These are phyloP conservation scores for Mizuhopecten yessoensis DNA, from an alignment of 1,140 invertebrate genomes.

Conservation along the genomic window DNA sequence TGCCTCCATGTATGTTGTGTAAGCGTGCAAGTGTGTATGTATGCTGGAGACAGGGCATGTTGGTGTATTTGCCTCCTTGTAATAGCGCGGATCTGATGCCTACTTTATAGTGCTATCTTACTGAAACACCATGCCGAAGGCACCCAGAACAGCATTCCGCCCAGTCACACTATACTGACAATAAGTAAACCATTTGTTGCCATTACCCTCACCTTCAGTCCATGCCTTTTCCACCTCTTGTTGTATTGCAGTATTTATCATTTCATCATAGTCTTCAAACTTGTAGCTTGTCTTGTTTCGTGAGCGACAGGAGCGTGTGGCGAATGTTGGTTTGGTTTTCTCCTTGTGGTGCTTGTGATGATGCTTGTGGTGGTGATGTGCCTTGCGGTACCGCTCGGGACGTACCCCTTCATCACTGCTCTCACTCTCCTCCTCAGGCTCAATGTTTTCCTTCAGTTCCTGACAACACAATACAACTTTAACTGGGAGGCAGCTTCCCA, in stretches of 20 bases:
- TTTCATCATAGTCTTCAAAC: slow-evolving; percentile 96
- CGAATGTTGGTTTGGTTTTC: slow-evolving; percentile 44
- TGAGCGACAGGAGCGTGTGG: slow-evolving; percentile 77
- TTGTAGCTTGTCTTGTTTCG: slow-evolving; percentile 88
- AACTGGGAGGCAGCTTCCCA: background rate
- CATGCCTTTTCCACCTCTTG: slow-evolving; percentile 81
- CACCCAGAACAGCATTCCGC: too few relatives aligned
- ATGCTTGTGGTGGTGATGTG: slow-evolving; percentile 82
- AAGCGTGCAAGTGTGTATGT: too few relatives aligned
- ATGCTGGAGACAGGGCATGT: too few relatives aligned
- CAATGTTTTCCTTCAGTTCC: slow-evolving; percentile 62
- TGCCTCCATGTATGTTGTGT: too few relatives aligned
- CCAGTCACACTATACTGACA: too few relatives aligned
- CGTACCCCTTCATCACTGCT: slow-evolving; percentile 46
- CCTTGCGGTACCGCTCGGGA: slow-evolving; percentile 80
- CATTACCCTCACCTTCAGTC: slow-evolving; percentile 64
- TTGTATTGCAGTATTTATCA: slow-evolving; percentile 96
- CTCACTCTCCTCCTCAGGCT: slow-evolving; percentile 59
- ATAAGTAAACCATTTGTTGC: too few relatives aligned
- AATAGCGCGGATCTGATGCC: too few relatives aligned
- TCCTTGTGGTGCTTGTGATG: slow-evolving; percentile 62
- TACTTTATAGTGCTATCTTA: too few relatives aligned
- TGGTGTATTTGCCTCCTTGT: too few relatives aligned
- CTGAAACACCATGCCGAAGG: too few relatives aligned
- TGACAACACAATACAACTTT: slow-evolving; percentile 1